Base-by-base conservation (phyloP, 2,888 invertebrate genomes). In the Eupithecia subfuscata region DNA sequence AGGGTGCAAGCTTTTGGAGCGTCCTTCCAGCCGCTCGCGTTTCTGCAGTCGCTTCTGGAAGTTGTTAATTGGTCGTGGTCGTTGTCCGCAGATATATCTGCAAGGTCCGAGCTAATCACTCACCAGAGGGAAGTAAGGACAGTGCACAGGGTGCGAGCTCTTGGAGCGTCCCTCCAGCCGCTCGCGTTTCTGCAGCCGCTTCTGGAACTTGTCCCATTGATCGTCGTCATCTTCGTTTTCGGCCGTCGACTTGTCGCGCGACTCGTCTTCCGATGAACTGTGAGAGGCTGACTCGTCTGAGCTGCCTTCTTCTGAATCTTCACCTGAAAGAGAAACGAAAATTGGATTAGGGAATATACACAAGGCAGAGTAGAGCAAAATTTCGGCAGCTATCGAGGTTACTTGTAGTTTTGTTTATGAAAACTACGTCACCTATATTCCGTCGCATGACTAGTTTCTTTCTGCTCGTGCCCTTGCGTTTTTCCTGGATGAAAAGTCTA, bases 81-180 rank as follows among this genome's bases (percentile, higher is more conserved):
- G 52, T n/a, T 52, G 18, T n/a, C 52, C 1, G 9, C 52, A 52
- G n/a, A 52, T 52, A n/a, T 52, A 7, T 45, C 16, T 16, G 45
- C 16, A 16, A 7, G 45, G 14, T 48, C 4, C n/a, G n/a, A 52
- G n/a, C 9, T 56, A 56, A n/a, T 22, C 22, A 60, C 60, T 60
- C 60, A 25, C 56, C 22, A 56, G 9, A 22, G 99, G 99, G 92
- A 97, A 99, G 90, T 97, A 97, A 0, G 99, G 99, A 93, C 98
- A 98, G 91, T 99, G 99, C 40, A 99, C 99, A n/a, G 97, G 96
- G 90, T 99, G 99, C 18, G 99, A 99, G 83, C 97, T 96, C 93
- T 98, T 98, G 69, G 98, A 98, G 87, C 98, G 97, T 9, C 99
- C 98, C 91, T 99, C 99, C 63, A 99, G 94, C 82, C 98, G 97